Conservation (phyloP, 64 coral and sea anemone species). For the Porites lutea region DNA sequence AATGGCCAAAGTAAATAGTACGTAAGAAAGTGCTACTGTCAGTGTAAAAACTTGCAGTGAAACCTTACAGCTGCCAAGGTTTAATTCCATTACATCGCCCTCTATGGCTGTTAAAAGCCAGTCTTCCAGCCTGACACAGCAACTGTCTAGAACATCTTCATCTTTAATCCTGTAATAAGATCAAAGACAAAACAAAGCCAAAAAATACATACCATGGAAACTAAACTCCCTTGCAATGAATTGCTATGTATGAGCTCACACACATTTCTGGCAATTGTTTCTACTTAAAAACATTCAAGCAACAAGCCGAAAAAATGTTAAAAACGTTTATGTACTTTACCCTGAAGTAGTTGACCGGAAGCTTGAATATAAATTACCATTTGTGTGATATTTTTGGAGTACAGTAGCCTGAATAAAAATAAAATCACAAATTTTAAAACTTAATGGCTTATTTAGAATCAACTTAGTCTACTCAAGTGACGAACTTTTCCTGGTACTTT, state of each 20-base stretch:
- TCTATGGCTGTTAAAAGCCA: conserved; percentile 52
- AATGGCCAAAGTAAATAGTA: too few relatives aligned
- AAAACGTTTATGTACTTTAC: conserved; percentile 13
- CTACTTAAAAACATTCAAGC: not conserved
- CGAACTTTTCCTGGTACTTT: not conserved
- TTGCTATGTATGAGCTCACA: too few relatives aligned
- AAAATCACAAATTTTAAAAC: not conserved
- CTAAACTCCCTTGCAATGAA: too few relatives aligned
- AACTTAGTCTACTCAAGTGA: not conserved
- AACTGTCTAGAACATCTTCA: conserved; percentile 22
- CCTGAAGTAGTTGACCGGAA: conserved; percentile 68
- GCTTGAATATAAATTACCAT: conserved; percentile 59
- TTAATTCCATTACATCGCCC: conserved; percentile 57
- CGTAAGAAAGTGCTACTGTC: not conserved
- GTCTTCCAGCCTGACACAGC: conserved; percentile 32
- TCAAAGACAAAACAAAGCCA: not conserved
- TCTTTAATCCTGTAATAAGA: conserved; percentile 20
- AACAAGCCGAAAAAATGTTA: not conserved
- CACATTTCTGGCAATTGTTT: too few relatives aligned
- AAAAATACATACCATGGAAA: too few relatives aligned
- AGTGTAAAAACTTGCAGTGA: not conserved
- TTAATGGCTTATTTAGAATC: not conserved
- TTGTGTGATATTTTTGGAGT: conserved; percentile 66
- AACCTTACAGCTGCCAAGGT: conserved; percentile 42
- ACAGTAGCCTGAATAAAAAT: conserved; percentile 37